Evolutionary conservation across 2,797 vertebrate genomes (phyloP).

Genomic region (Etheostoma perlongum): DNA sequence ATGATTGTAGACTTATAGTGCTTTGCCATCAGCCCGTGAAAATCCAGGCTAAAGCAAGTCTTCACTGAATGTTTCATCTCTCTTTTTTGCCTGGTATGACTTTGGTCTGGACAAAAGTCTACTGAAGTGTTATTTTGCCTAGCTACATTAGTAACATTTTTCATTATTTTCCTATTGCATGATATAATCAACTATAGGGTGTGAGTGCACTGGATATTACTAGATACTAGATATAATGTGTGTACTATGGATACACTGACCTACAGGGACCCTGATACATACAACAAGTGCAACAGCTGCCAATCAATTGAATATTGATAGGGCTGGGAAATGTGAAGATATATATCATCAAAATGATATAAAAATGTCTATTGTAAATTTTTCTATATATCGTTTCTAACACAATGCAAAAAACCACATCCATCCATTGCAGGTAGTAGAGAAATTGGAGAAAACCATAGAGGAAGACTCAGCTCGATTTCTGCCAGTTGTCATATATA

Average conservation of each 20-base stretch:
- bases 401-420: no score
- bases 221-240: no score
- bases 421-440: no score
- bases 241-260: not conserved
- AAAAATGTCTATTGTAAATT: no score
- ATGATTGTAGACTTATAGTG: slow-evolving; percentile 23
- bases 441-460: no score
- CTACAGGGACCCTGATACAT: not conserved
- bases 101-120: not conserved
- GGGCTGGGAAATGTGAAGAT: no score
- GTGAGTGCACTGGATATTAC: not conserved
- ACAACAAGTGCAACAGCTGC: not conserved
- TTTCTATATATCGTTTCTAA: no score
- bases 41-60: not conserved
- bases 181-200: not conserved
- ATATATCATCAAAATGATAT: no score
- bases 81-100: not conserved
- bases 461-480: no score
- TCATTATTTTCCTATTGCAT: not conserved
- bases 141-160: not conserved
- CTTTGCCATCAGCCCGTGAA: not conserved
- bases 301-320: not conserved
- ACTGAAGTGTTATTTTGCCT: not conserved
- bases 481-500: no score
- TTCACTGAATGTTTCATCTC: not conserved